Conservation (phyloP, 2,888 invertebrate species). For the Tridacna gigas region DNA sequence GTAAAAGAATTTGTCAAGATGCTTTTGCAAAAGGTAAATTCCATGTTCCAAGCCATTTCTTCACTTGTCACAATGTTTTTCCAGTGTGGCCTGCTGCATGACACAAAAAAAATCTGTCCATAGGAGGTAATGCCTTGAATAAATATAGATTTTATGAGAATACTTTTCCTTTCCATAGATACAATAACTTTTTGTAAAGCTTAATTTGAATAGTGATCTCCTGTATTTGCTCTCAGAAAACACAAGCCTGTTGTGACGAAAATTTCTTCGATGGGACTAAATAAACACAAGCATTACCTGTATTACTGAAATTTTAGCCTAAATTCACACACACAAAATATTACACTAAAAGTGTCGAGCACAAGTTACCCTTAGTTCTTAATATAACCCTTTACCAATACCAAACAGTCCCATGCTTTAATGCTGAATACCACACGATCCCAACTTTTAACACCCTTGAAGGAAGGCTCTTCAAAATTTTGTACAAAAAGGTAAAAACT, state of each 20-base stretch:
- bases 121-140: not conserved
- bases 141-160: conserved; percentile 9
- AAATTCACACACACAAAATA: too few species aligned
- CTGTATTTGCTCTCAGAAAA: conserved; percentile 6
- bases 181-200: conserved; percentile 21
- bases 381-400: too few species aligned
- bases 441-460: too few species aligned
- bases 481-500: too few species aligned
- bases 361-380: too few species aligned
- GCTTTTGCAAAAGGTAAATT: not conserved
- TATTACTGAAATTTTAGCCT: too few species aligned
- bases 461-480: too few species aligned
- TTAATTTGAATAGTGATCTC: conserved; percentile 4
- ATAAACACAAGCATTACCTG: too few species aligned
- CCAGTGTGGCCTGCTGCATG: not conserved
- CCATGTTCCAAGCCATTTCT: not conserved
- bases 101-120: too few species aligned
- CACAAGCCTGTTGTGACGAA: conserved; percentile 12
- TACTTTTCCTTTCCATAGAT: conserved; percentile 12
- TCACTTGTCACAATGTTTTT: not conserved
- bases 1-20: not conserved
- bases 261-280: not conserved
- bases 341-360: too few species aligned
- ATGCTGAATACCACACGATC: too few species aligned
- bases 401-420: too few species aligned